These are phyloP conservation scores for Sterrhoptilus dennistouni DNA, from an alignment of 2,113 vertebrate genomes.

Conservation along the genomic window DNA sequence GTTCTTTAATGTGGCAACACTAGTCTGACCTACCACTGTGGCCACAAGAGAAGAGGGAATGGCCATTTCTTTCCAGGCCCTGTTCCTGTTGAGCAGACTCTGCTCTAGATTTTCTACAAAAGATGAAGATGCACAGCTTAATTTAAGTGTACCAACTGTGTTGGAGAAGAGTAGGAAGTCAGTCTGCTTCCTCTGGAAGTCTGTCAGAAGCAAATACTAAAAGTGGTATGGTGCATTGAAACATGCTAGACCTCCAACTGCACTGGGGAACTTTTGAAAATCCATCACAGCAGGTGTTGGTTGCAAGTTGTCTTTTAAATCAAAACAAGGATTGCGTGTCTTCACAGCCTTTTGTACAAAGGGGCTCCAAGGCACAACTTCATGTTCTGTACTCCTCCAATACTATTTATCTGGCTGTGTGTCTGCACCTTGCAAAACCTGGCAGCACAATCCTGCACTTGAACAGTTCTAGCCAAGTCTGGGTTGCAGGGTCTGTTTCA, in stretches of 20 bases:
- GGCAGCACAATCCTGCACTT: not conserved
- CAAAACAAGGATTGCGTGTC: not conserved
- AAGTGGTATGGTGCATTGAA: not conserved
- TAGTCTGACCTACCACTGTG: rapidly evolving
- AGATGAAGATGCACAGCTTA: not conserved
- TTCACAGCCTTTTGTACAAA: not conserved
- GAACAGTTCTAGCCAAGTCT: not conserved
- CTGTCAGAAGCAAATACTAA: not conserved
- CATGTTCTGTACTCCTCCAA: not conserved
- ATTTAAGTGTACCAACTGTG: not conserved
- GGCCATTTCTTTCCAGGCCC: not conserved
- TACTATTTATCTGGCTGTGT: not conserved
- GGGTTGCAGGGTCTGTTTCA: not conserved
- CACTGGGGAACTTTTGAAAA: not conserved
- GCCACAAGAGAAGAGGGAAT: not conserved
- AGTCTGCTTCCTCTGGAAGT: not conserved
- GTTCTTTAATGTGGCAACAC: not conserved
- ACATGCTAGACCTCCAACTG: not conserved
- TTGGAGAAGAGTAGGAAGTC: not conserved
- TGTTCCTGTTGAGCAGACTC: not conserved
- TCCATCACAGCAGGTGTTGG: not conserved
- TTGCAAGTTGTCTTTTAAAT: constrained; percentile 4
- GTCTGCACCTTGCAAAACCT: not conserved
- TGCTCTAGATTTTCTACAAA: not conserved
- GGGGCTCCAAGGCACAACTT: not conserved